A percentile compares a stretch with the other conserved stretches of the same genome.
Conservation (phyloP, 2,888 invertebrate genomes). For the Phyllotreta cruciferae region DNA sequence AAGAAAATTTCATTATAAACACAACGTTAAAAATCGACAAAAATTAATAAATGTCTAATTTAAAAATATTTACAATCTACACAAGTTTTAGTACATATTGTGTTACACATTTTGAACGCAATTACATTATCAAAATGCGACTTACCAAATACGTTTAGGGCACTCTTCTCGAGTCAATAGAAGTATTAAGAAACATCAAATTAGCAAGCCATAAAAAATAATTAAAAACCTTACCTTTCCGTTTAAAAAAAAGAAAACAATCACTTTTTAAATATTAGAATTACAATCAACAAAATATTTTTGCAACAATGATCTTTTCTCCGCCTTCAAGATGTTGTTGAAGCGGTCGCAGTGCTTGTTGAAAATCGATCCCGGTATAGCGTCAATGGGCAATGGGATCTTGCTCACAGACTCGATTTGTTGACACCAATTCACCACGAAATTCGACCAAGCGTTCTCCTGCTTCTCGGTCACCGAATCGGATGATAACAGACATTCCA, state of each 20-base stretch:
- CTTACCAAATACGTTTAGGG: background rate
- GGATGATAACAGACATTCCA: constrained; percentile 60
- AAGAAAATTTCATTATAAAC: too few species aligned
- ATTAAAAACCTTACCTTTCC: constrained; percentile 15
- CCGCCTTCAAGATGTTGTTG: constrained; percentile 45
- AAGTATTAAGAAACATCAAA: constrained; percentile 1
- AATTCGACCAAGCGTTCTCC: constrained; percentile 62
- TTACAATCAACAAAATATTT: constrained; percentile 51
- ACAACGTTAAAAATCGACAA: too few species aligned
- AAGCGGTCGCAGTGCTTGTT: constrained; percentile 54
- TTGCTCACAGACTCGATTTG: constrained; percentile 51
- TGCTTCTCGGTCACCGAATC: constrained; percentile 53
- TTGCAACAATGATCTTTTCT: constrained; percentile 51
- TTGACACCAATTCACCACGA: constrained; percentile 63
- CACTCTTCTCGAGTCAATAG: background rate
- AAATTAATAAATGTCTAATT: too few species aligned
- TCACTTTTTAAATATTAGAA: constrained; percentile 29
- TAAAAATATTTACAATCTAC: too few species aligned
- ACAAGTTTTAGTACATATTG: too few species aligned
- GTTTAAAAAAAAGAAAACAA: too few species aligned
- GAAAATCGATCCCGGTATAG: constrained; percentile 54
- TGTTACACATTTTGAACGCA: too few species aligned
- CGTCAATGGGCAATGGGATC: constrained; percentile 54
- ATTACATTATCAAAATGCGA: too few species aligned
- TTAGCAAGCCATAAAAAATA: constrained; percentile 16